Percentiles rank a stretch among this genome's conserved stretches.
Conservation (phyloP, 2,888 invertebrate genomes). For the Sisyra nigra region DNA sequence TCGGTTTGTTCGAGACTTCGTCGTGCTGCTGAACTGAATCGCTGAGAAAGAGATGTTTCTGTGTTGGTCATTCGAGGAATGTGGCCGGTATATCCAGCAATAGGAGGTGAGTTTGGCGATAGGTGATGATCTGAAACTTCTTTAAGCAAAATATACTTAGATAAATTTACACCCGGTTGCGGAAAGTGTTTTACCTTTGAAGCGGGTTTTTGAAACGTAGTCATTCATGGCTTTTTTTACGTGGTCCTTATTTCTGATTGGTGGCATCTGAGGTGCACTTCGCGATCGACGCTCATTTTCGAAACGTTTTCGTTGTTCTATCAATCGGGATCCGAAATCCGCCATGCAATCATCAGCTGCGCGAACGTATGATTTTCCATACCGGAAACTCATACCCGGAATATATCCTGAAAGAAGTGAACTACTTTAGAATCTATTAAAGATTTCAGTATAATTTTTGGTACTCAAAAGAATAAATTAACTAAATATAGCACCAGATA, state of each 20-base stretch:
- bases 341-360: constrained; percentile 42
- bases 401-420: constrained; percentile 33
- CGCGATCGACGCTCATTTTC: constrained; percentile 31
- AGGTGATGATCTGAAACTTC: constrained; percentile 34
- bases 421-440: neutral
- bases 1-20: constrained; percentile 41
- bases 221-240: constrained; percentile 32
- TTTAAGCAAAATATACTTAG: constrained; percentile 13
- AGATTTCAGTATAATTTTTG: neutral
- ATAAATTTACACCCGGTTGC: constrained; percentile 4
- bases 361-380: constrained; percentile 39
- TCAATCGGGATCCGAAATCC: constrained; percentile 34
- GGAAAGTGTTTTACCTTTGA: constrained; percentile 27
- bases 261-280: constrained; percentile 40
- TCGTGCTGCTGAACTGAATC: constrained; percentile 50
- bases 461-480: too few relatives aligned
- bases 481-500: neutral
- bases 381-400: constrained; percentile 49
- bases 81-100: constrained; percentile 58
- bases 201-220: constrained; percentile 34
- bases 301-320: constrained; percentile 27
- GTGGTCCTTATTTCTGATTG: constrained; percentile 37
- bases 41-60: constrained; percentile 49
- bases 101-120: constrained; percentile 51
- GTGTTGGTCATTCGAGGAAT: constrained; percentile 50